A percentile compares a stretch with the other conserved stretches of the same genome.
Evolutionary conservation across 2,888 invertebrate genomes (phyloP).

Genomic region (Ectobius pallidus): DNA sequence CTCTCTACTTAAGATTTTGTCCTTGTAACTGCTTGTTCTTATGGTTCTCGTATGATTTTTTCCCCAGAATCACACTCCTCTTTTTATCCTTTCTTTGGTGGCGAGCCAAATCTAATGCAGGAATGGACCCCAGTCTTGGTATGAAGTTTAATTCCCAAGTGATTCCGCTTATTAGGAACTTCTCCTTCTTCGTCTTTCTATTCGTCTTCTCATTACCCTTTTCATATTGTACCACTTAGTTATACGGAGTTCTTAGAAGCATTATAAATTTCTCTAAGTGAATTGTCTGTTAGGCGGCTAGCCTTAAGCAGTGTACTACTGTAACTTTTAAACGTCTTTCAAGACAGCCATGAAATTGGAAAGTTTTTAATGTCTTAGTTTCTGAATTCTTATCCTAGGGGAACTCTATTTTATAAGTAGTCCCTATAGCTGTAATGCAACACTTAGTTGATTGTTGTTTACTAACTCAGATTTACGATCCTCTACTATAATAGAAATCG

Average conservation of each 20-base stretch:
- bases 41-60: not conserved
- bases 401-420: too few relatives aligned
- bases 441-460: too few relatives aligned
- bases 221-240: conserved; percentile 29
- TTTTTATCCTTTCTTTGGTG: not conserved
- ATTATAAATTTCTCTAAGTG: conserved; percentile 29
- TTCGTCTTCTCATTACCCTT: conserved; percentile 18
- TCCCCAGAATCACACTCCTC: not conserved
- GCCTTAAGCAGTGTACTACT: not conserved
- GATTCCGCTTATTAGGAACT: conserved; percentile 29
- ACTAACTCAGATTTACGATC: too few relatives aligned
- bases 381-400: too few relatives aligned
- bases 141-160: not conserved
- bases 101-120: not conserved
- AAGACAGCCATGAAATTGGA: conserved; percentile 13
- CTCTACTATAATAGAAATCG: too few relatives aligned
- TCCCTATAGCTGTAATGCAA: too few relatives aligned
- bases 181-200: not conserved
- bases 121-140: not conserved
- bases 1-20: not conserved
- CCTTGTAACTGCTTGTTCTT: conserved; percentile 5
- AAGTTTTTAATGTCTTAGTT: conserved; percentile 29
- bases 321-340: not conserved
- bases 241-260: conserved; percentile 16
- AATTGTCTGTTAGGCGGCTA: conserved; percentile 9